phyloP scores from a whole-genome alignment of 2,113 vertebrate genomes.

The Bubo scandiacus region DNA sequence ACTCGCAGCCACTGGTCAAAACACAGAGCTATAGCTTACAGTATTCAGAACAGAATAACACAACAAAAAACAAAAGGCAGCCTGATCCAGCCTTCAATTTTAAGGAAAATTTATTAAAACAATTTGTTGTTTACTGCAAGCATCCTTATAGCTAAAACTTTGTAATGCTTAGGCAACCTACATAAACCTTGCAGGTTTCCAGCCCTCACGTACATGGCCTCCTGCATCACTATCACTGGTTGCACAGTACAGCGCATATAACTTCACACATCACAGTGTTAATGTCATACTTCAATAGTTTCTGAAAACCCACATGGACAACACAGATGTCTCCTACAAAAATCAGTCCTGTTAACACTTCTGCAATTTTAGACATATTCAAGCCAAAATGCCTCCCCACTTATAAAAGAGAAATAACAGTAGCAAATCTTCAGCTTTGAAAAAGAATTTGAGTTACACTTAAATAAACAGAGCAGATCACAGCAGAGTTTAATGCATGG shows the following conservation, averaged over 20 bases:
- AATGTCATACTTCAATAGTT: neutral
- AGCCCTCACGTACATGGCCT: neutral
- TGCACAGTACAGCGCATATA: neutral
- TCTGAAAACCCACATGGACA: neutral
- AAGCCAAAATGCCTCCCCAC: neutral
- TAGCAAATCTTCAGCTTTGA: neutral
- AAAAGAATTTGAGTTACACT: neutral
- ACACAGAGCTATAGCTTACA: slow-evolving; percentile 21
- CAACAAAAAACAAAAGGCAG: neutral
- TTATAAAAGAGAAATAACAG: neutral
- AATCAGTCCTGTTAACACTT: neutral
- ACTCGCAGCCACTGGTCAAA: neutral
- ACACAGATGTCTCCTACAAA: neutral
- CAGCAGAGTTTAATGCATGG: neutral
- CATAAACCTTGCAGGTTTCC: neutral
- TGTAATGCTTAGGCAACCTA: neutral
- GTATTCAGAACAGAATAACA: neutral
- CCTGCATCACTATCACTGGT: neutral
- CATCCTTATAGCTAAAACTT: neutral
- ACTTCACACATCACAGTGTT: neutral
- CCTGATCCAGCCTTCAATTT: neutral
- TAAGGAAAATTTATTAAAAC: neutral
- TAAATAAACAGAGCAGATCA: neutral
- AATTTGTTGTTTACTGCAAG: neutral
- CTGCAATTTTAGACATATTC: neutral